Base-by-base conservation (phyloP, 53 echinoderm and acorn worm species). In the Antedon mediterranea region DNA sequence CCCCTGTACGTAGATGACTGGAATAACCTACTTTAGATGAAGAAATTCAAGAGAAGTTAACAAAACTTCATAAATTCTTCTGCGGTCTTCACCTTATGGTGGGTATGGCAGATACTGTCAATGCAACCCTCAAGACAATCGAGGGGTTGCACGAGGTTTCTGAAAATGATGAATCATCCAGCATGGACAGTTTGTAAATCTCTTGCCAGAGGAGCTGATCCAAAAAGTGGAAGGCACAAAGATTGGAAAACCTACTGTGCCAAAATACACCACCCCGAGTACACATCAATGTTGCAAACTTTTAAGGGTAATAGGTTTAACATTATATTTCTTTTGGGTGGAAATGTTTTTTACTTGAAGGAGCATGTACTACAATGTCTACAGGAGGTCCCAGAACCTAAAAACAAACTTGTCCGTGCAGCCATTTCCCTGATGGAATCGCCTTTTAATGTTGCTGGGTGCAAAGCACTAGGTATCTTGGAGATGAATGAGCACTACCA, bases 41-140 rank as follows among this genome's bases (percentile, higher is more conserved):
- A 31, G 15, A 31, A 27, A 75, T 75, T n/a, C 43, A 81, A 34
- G 31, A 74, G 32, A 80, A 80, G 28, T 34, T 78, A 73, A 29
- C 28, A 30, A 31, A 80, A 34, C 73, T 73, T 43, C 37, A 81
- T 32, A 43, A 30, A 74, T 79, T 79, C 31, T 79, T 79, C 34
- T 79, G 80, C 31, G 80, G 80, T 28, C 79, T 79, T 32, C 80
- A 79, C 71, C 80, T 79, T 71, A 79, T 79, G 80, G 34, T 71
- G 71, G 73, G 80, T 30, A 79, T 79, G 71, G 80, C 80, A 32
- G 80, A 79, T 30, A 79, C 73, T 57, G 71, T 79, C 71, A 79
- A 79, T 79, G 80, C 80, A 0, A 73, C 80, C 31, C 71, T 79
- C 31, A 72, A 71, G n/a, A 79, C 71, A 71, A 71, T 72, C 71